Base-by-base conservation (phyloP, 2,113 vertebrate genomes). In the Lepus americanus region DNA sequence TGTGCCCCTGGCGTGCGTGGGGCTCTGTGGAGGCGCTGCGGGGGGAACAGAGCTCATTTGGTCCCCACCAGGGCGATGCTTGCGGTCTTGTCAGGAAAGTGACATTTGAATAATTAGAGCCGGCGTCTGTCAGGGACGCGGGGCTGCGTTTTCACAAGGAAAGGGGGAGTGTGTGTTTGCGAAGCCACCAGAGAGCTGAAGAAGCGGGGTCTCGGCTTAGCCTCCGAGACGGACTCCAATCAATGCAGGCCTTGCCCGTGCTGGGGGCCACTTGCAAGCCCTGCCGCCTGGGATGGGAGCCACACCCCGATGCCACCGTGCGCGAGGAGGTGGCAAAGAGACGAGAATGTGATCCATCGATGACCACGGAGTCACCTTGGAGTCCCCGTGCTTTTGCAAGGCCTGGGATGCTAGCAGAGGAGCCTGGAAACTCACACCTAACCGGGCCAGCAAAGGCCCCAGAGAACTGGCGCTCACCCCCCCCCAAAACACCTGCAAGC, bases 321-420 rank as follows among this genome's bases (percentile, higher is more conserved):
- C 17, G 3, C 14, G 17, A 61, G 39, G 13, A 70, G 1, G 76
- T 1, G 22, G 11, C 0, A 9, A 44, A 16, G 17, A 72, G 67
- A n/a, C 16, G n/a, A 12, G 0, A 0, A 49, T 69, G 72, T 0
- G 16, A 4, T 10, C 49, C 4, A 0, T 1, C 2, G 25, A 22
- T 74, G 44, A 2, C 14, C 59, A 44, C 20, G 5, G n/a, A 20
- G 7, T 51, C 39, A 0, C 17, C 8, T 19, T 44, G 44, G 44
- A 44, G 44, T 6, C 6, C 0, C 25, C 16, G 9, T 31, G 20
- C 36, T 17, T 5, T 22, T 27, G 5, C 6, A 49, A 23, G 9
- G 2, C 16, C 84, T 1, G 8, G 17, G 59, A 74, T 61, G 55
- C 87, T 79, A 22, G 5, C 5, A 1, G 14, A 17, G 6, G 31